Evolutionary conservation across 92 coral and sea anemone species (phyloP).

Genomic region (Micromussa lordhowensis): DNA sequence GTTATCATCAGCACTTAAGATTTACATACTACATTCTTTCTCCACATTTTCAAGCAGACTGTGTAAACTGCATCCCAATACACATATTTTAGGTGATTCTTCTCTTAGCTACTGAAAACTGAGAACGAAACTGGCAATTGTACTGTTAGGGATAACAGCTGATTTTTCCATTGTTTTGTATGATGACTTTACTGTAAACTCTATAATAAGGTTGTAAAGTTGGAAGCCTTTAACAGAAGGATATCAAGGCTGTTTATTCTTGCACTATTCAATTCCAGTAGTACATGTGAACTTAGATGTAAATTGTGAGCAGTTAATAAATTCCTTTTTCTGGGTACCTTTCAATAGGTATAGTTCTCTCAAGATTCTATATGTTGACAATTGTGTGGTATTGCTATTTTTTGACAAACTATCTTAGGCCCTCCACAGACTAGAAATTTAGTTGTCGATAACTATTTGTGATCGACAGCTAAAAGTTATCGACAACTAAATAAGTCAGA

Average conservation of each 20-base stretch:
- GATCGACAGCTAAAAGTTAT: too few relatives aligned
- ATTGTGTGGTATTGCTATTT: background rate
- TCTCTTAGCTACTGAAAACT: too few relatives aligned
- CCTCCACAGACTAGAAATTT: too few relatives aligned
- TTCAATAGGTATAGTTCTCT: background rate
- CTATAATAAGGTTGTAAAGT: slow-evolving; percentile 62
- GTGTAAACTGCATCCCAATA: background rate
- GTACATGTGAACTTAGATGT: background rate
- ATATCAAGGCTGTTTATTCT: background rate
- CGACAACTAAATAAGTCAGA: too few relatives aligned
- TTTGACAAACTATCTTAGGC: too few relatives aligned
- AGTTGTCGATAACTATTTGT: too few relatives aligned
- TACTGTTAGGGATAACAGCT: background rate
- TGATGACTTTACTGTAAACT: slow-evolving; percentile 83
- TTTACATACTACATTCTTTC: background rate
- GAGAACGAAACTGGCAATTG: background rate
- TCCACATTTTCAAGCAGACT: background rate
- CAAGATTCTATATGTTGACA: background rate
- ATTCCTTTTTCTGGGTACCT: background rate
- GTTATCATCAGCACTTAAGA: background rate
- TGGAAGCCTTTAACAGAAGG: slow-evolving; percentile 34
- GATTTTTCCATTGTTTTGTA: slow-evolving; percentile 17
- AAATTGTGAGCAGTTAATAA: background rate
- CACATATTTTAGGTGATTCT: background rate
- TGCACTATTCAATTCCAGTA: background rate